Evolutionary conservation across 2,113 vertebrate genomes (phyloP).

Genomic region (Rhynchomys soricoides): DNA sequence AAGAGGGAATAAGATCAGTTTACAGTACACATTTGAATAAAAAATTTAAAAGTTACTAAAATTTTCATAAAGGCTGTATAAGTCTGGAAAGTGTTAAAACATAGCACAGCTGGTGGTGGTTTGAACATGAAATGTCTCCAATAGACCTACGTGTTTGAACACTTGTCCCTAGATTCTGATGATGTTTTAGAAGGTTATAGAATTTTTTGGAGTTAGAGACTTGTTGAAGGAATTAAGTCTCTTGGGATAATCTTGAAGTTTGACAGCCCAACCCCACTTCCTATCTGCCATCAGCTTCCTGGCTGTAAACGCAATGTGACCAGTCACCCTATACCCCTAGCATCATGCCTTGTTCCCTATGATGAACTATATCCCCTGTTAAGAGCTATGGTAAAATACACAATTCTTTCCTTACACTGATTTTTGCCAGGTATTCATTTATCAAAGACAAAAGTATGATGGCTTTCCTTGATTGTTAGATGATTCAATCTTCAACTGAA

Average conservation of each 20-base stretch:
- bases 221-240: neutral
- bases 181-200: neutral
- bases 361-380: neutral
- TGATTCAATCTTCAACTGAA: neutral
- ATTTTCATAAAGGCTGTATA: neutral
- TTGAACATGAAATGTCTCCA: neutral
- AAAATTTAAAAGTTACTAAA: neutral
- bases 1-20: neutral
- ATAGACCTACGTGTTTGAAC: neutral
- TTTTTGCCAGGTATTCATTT: neutral
- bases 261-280: neutral
- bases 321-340: neutral
- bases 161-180: neutral
- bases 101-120: too few species aligned
- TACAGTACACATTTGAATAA: neutral
- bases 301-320: neutral
- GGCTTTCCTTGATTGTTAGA: neutral
- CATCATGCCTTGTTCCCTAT: neutral
- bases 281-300: neutral
- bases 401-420: neutral
- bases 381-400: neutral
- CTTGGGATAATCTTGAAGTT: neutral
- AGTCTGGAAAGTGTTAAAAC: neutral
- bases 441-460: neutral
- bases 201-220: neutral